Evolutionary conservation across 2,797 vertebrate species (phyloP), one percentile per base, ranked within the genome.

Genomic region (Discoglossus pictus): DNA sequence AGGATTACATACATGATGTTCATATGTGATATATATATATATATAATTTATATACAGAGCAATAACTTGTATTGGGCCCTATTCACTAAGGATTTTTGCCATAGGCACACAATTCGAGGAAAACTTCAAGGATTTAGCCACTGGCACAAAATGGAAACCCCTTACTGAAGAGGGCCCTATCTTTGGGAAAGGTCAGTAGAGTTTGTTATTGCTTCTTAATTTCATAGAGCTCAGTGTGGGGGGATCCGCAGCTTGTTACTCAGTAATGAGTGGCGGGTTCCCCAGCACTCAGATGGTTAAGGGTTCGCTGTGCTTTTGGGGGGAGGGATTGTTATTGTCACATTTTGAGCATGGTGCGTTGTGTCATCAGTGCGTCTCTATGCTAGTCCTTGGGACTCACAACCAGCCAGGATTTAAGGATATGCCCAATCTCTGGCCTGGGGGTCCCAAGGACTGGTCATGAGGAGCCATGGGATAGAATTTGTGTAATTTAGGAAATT

Each of bases 21-120:
- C 43, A 64, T 70, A 50, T 63, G 24, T 70, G 36, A 70, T 50
- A 70, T 62, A 55, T 50, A 70, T 62, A 55, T 62, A 51, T 51
- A 36, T 60, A 25, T 68, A 23, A 40, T 66, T 63, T 40, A 70
- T 62, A 70, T 56, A 70, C 51, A 55, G 52, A 63, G 52, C 43
- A 35, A 61, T 70, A 58, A 62, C 13, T 70, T 31, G 62, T 70
- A 70, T 70, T 63, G 68, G 68, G 68, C 68, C 68, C 68, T 63
- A 70, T 70, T 70, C 68, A 70, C 60, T 70, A 70, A 70, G 68
- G 68, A 70, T 70, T 70, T 70, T 70, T 70, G 68, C 68, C 60
- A 64, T 70, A 70, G 68, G 68, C 68, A 62, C 68, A 63, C 68
- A 70, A 58, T 70, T 70, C 60, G 68, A 56, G 68, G 68, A 70